phyloP scores from a whole-genome alignment of 2,113 vertebrate species.

The Dasyornis broadbenti region DNA sequence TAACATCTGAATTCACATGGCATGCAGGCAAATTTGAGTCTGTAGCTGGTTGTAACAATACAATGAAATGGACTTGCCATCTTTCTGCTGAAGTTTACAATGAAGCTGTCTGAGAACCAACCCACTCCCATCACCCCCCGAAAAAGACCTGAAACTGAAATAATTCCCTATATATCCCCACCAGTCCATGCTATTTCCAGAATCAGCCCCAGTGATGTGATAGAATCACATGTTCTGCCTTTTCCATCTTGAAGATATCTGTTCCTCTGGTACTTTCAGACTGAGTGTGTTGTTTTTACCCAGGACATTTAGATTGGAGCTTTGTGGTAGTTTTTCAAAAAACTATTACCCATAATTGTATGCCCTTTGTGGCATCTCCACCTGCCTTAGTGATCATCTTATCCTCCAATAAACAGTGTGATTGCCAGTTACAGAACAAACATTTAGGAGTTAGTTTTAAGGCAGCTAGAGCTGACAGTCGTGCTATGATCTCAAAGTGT shows the following conservation, averaged over 20 bases:
- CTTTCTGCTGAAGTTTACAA: background rate
- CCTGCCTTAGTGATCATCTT: background rate
- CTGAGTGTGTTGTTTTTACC: background rate
- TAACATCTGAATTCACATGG: background rate
- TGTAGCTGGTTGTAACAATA: background rate
- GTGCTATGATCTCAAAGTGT: background rate
- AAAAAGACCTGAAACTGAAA: background rate
- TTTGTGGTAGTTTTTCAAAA: background rate
- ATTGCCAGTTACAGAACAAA: background rate
- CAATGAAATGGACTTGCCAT: background rate
- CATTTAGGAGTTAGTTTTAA: background rate
- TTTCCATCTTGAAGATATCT: background rate
- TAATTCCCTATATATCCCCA: background rate
- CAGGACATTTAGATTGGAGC: background rate
- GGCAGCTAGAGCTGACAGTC: background rate
- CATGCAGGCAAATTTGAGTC: background rate
- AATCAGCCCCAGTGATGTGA: background rate
- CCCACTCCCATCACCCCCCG: fast-evolving
- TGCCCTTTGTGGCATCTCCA: background rate
- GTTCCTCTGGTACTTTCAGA: background rate
- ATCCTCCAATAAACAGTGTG: background rate
- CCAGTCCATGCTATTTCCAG: background rate
- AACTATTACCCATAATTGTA: background rate
- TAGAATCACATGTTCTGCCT: background rate
- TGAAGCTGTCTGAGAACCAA: background rate